Evolutionary conservation across 2,797 vertebrate genomes (phyloP), one percentile per base, ranked within the genome.

Genomic region (Siniperca undulata): DNA sequence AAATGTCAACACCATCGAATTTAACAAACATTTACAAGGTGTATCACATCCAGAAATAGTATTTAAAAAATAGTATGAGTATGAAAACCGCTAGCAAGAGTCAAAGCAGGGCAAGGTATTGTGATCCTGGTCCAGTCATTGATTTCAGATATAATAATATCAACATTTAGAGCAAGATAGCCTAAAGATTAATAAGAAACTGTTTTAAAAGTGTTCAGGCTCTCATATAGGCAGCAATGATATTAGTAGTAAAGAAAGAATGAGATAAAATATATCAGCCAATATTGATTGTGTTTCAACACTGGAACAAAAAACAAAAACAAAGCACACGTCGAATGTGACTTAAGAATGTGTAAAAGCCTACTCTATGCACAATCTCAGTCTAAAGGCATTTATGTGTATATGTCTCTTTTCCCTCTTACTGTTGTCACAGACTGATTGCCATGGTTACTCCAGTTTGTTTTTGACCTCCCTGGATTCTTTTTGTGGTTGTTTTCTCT

Each of bases 401-500:
- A 24, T 2, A 68, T 52, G 50, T 62, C 16, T 55, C 5, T 7
- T 64, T 65, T 24, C 11, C 66, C 12, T 70, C 19, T 10, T 46
- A 6, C 42, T 80, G 36, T 11, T 30, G 1, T 24, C 36, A 14
- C 8, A 30, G 30, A 13, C n/a, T 50, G 53, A 62, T 82, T 66
- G 22, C 73, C 53, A 36, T 38, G 71, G 66, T 66, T 62, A 80
- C 71, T 7, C n/a, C 14, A 14, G 8, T 62, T 34, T 46, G 22
- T 66, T 69, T 73, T 56, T 36, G 2, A 38, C 58, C 52, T n/a
- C 53, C 22, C 20, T 40, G n/a, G 22, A 19, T 44, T 69, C 14
- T 61, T 64, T 9, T 42, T 27, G 1, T 66, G 72, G 10, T 56
- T 48, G 55, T 62, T 70, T 78, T 77, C 70, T 34, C 59, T 55